Conservation (phyloP, 1,140 invertebrate species). For the Anastrepha ludens region DNA sequence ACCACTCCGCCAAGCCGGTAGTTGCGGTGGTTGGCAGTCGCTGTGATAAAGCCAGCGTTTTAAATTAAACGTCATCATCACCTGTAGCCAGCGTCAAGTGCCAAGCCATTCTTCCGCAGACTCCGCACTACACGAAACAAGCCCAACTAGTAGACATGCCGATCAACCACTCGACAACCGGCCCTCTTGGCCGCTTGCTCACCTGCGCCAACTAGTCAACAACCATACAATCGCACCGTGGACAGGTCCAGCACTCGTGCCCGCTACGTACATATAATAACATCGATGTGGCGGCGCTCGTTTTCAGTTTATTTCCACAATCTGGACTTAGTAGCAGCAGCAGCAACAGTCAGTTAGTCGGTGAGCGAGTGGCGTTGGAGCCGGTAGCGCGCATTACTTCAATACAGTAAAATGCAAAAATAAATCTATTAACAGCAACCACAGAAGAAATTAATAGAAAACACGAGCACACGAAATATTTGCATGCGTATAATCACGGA, state of each 20-base stretch:
- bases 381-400: constrained; percentile 25
- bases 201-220: background rate
- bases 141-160: background rate
- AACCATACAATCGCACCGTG: background rate
- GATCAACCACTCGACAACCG: background rate
- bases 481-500: background rate
- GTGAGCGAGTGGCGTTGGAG: constrained; percentile 15
- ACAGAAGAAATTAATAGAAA: background rate
- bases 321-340: background rate
- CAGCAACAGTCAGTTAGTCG: background rate
- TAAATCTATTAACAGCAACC: background rate
- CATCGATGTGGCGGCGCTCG: background rate
- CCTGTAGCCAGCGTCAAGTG: background rate
- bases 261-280: background rate
- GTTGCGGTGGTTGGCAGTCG: too few species aligned
- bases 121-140: background rate
- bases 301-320: constrained; percentile 45
- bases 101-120: constrained; percentile 7
- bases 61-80: background rate
- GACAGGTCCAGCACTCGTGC: background rate
- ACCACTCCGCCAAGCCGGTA: too few species aligned
- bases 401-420: constrained; percentile 5
- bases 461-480: background rate
- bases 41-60: background rate
- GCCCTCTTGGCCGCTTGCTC: background rate